Evolutionary conservation across 2,888 invertebrate species (phyloP).

Genomic region (Tortrix viridana): DNA sequence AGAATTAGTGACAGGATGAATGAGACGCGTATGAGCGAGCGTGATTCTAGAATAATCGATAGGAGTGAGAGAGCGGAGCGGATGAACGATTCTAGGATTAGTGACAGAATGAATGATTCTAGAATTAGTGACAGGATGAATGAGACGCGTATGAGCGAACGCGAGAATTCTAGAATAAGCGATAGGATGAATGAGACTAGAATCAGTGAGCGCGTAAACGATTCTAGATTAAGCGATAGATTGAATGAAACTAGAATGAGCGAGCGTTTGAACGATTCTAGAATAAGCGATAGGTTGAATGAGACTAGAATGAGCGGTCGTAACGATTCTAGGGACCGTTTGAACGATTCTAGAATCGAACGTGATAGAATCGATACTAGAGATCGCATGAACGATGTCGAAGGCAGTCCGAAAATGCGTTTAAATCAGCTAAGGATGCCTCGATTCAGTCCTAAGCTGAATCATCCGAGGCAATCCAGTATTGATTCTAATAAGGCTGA

Average conservation of each 20-base stretch:
- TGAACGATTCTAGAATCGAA: constrained; percentile 57
- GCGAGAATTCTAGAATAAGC: constrained; percentile 40
- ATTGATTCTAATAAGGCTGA: constrained; percentile 62
- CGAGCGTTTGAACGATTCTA: constrained; percentile 50
- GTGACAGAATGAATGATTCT: constrained; percentile 37
- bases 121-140: constrained; percentile 40
- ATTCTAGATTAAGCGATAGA: constrained; percentile 52
- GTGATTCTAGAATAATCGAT: constrained; percentile 53
- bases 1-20: constrained; percentile 20
- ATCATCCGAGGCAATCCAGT: constrained; percentile 63
- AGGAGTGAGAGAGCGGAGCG: constrained; percentile 46
- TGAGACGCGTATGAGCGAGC: constrained; percentile 28
- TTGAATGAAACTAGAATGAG: constrained; percentile 46
- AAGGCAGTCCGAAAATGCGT: constrained; percentile 71
- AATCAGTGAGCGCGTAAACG: constrained; percentile 47
- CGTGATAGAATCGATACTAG: constrained; percentile 39
- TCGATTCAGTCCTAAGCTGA: constrained; percentile 53
- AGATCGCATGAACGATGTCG: constrained; percentile 57
- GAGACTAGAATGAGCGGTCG: constrained; percentile 43
- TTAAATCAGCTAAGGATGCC: constrained; percentile 67
- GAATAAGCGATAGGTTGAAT: constrained; percentile 37
- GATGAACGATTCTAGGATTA: constrained; percentile 43
- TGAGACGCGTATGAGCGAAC: constrained; percentile 41
- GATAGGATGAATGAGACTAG: constrained; percentile 31
- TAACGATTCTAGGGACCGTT: constrained; percentile 43